phyloP scores from a whole-genome alignment of 2,113 vertebrate species.

The Candoia aspera region DNA sequence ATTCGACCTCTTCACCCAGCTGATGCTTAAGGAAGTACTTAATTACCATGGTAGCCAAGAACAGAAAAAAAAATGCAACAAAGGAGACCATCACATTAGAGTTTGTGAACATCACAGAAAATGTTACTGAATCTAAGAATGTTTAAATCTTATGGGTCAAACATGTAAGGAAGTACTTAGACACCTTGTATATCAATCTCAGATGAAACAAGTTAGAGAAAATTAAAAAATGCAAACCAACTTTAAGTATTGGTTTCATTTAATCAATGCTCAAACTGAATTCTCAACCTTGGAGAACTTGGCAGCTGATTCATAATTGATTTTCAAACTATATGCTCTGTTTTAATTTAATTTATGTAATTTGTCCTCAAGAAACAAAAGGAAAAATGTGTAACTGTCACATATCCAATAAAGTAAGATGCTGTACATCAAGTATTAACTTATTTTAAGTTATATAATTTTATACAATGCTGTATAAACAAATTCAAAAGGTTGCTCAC shows the following conservation, averaged over 20 bases:
- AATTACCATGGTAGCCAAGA: too few species aligned
- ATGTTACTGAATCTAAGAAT: not conserved
- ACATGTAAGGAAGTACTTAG: not conserved
- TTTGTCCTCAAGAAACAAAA: constrained; percentile 31
- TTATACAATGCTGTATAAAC: not conserved
- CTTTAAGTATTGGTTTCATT: constrained; percentile 18
- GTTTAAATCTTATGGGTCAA: not conserved
- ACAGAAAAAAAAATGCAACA: too few species aligned
- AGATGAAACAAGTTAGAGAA: not conserved
- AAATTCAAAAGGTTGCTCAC: not conserved
- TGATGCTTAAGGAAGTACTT: too few species aligned
- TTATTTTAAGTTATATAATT: constrained; percentile 7
- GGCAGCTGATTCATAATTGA: constrained; percentile 27
- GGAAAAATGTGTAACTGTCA: constrained; percentile 1
- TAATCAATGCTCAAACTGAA: constrained; percentile 24
- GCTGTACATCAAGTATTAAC: constrained; percentile 6
- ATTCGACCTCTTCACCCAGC: too few species aligned
- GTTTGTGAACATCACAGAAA: not conserved
- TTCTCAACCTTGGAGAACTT: constrained; percentile 25
- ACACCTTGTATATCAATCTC: too few species aligned
- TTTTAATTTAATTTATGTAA: constrained; percentile 39
- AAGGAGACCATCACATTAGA: not conserved
- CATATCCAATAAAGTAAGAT: constrained; percentile 28
- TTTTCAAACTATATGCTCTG: constrained; percentile 34
- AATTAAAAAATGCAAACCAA: not conserved